Conservation (phyloP, 1,140 invertebrate species). For the Conopomorpha cramerella region DNA sequence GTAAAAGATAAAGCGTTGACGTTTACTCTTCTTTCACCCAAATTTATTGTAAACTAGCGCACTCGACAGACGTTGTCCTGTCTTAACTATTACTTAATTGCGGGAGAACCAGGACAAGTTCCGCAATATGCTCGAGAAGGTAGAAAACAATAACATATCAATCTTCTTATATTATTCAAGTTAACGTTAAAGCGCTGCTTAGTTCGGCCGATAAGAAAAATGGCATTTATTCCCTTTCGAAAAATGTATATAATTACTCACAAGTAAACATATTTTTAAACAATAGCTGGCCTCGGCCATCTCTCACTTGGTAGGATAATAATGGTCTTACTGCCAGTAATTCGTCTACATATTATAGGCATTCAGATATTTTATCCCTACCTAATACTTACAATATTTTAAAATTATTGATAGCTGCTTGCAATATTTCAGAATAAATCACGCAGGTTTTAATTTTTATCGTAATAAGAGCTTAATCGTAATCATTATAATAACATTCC, state of each 20-base stretch:
- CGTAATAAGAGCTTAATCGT: too few relatives aligned
- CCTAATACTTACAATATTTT: not conserved
- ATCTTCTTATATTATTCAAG: not conserved
- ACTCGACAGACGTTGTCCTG: too few relatives aligned
- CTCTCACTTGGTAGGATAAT: not conserved
- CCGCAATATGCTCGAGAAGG: conserved; percentile 72
- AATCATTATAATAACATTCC: too few relatives aligned
- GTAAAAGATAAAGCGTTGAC: too few relatives aligned
- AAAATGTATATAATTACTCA: too few relatives aligned
- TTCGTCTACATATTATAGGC: too few relatives aligned
- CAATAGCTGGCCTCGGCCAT: not conserved
- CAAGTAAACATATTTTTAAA: not conserved
- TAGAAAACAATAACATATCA: conserved; percentile 14
- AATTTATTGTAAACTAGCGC: too few relatives aligned
- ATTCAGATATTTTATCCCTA: not conserved
- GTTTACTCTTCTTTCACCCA: too few relatives aligned
- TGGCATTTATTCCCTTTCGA: too few relatives aligned
- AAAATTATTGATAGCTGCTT: not conserved
- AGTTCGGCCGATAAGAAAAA: too few relatives aligned
- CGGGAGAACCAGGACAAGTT: conserved; percentile 78
- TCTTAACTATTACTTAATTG: too few relatives aligned
- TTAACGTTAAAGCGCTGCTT: not conserved
- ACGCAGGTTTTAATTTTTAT: not conserved
- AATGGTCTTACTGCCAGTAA: not conserved
- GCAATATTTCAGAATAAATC: not conserved